Evolutionary conservation across 2,113 vertebrate genomes (phyloP).

Genomic region (Nothobranchius furzeri): DNA sequence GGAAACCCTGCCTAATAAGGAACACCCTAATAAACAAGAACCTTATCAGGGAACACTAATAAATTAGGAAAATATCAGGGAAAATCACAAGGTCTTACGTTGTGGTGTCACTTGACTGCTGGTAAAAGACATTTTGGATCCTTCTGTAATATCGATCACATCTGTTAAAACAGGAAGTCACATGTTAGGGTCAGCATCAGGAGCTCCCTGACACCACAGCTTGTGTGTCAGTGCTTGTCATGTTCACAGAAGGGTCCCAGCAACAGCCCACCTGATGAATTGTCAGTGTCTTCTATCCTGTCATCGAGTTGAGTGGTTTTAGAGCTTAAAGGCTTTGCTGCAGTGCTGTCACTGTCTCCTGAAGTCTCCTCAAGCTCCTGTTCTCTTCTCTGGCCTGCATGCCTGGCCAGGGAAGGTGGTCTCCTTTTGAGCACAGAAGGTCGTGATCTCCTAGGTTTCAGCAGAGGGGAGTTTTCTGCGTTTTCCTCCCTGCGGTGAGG

Average conservation of each 20-base stretch:
- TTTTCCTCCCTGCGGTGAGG: neutral
- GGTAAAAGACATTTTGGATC: neutral
- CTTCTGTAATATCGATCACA: conserved; percentile 54
- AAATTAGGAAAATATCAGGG: no score
- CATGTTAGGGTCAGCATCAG: no score
- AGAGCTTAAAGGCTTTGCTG: accelerated
- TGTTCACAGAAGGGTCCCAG: no score
- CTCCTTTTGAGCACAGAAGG: neutral
- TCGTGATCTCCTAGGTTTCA: neutral
- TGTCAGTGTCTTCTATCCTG: conserved; percentile 31
- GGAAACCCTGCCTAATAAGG: no score
- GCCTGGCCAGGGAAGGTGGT: neutral
- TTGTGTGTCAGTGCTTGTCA: no score
- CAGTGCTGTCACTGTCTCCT: neutral
- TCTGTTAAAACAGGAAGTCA: conserved; percentile 42
- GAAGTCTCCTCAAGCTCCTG: neutral
- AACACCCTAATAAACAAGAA: no score
- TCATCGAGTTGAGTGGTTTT: no score
- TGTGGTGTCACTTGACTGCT: neutral
- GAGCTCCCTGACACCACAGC: no score
- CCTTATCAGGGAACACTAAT: no score
- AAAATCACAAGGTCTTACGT: neutral
- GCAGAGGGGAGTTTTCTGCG: neutral
- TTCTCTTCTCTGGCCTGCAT: neutral
- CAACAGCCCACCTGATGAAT: conserved; percentile 53